Evolutionary conservation across 23 tunicate genomes (phyloP), one percentile per base, ranked within the genome.

Genomic region (Trididemnum miniatum): DNA sequence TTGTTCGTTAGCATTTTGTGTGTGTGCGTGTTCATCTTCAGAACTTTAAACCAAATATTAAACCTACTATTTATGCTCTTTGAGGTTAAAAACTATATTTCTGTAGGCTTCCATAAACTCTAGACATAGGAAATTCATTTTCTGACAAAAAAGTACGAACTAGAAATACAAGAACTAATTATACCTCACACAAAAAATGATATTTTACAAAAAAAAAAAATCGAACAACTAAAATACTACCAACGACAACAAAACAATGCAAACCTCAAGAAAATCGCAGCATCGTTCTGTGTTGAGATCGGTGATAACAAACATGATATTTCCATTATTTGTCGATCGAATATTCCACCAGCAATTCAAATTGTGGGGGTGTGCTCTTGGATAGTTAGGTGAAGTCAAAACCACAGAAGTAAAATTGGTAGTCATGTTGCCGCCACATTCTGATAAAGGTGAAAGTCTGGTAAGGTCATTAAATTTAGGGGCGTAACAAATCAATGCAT

Each of bases 241-340:
- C 12, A 49, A 12, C 12, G 18, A 18, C 12, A 49, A 49, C 12
- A 49, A 49, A 18, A 9, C 57, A 49, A 18, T 49, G 18, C 76
- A 28, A 37, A 79, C 90, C 80, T 79, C 82, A 9, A 86, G 32
- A 66, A 38, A 79, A 52, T 86, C 90, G 59, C 90, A 86, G 84
- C 90, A 86, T 34, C 35, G 59, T 71, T 86, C 90, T 0, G 84
- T 86, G 78, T 80, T 31, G 1, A 86, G 35, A 40, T 66, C 57
- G 2, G 84, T 79, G 20, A 86, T 34, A 44, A 71, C 49, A 0
- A 86, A n/a, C 80, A 52, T 67, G 20, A 86, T 52, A 33, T 28
- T 79, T 25, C 29, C 12, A 25, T 51, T 66, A 32, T 35, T n/a
- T 2, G 84, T 71, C 18, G 84, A 72, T 22, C 20, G 22, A 0